Evolutionary conservation across 2,888 invertebrate genomes (phyloP), one percentile per base, ranked within the genome.

Genomic region (Nemoura dubitans): DNA sequence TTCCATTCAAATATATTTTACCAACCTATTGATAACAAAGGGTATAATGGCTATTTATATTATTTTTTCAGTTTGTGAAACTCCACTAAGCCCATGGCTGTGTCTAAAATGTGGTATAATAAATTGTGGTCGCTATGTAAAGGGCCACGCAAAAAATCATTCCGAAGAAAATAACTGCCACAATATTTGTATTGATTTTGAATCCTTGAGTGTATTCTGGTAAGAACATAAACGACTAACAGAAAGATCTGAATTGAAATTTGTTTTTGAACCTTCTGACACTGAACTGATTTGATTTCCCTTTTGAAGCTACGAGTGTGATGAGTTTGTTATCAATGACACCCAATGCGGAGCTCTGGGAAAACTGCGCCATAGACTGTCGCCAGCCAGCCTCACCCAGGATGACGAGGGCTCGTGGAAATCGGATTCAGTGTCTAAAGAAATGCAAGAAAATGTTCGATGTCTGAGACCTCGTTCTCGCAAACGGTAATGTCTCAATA

Each of bases 241-340:
- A 59, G 14, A 59, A 59, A 59, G 3, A 59, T 59, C 3, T 2
- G 2, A 21, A 21, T 1, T 59, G 76, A 43, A 0, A 28, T 25
- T 26, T 59, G 26, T 85, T 6, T 84, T 43, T 42, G 10, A 36
- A 59, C 14, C 59, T 16, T 7, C 21, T 84, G 36, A 21, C 3
- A 84, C n/a, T 76, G 30, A 36, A 77, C 36, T 85, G 29, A 36
- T 21, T 59, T 59, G 59, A 21, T 85, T 25, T 36, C 42, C 78
- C 84, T 26, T 86, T 93, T 93, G 76, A 92, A 96, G 96, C 91
- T 96, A 96, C 91, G 93, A 93, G 90, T 96, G 96, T 92, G 96
- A 96, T 91, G 96, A 96, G 89, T 96, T 95, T 92, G 94, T 96
- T 86, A 94, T 94, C 89, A 96, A 96, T 91, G 96, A 96, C 90